phyloP scores from a whole-genome alignment of 1,140 invertebrate genomes.

The Drosophila ananassae region DNA sequence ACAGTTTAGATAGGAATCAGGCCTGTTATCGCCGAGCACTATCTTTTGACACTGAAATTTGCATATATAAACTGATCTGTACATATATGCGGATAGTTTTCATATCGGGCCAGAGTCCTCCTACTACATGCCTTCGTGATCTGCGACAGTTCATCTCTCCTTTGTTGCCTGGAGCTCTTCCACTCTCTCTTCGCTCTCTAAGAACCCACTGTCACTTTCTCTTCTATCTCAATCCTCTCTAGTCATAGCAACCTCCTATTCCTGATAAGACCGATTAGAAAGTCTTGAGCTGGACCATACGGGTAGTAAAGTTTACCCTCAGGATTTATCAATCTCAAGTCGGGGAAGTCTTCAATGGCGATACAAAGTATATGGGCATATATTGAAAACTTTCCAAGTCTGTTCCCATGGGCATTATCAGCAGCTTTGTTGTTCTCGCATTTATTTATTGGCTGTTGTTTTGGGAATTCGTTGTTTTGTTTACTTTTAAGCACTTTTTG shows the following conservation, averaged over 20 bases:
- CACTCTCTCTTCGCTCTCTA: constrained; percentile 17
- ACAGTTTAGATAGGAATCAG: constrained; percentile 82
- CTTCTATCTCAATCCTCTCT: too few species aligned
- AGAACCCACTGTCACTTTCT: not conserved
- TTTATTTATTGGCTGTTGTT: constrained; percentile 4
- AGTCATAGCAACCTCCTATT: not conserved
- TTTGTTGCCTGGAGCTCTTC: constrained; percentile 7
- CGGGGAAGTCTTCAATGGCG: not conserved
- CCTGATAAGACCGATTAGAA: not conserved
- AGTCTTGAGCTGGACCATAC: not conserved
- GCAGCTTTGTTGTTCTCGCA: not conserved
- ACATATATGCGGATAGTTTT: constrained; percentile 17
- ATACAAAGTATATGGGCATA: not conserved
- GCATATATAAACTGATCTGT: constrained; percentile 7
- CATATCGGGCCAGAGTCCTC: constrained; percentile 28
- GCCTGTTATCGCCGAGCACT: constrained; percentile 68
- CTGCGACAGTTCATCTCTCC: constrained; percentile 9
- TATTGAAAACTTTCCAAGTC: not conserved
- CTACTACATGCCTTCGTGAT: constrained; percentile 4
- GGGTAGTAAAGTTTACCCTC: not conserved
- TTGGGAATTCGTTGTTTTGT: not conserved
- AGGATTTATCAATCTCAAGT: not conserved
- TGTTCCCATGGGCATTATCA: constrained; percentile 3
- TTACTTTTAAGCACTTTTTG: not conserved
- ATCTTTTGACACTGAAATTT: constrained; percentile 47